Base-by-base conservation (phyloP, 1,140 invertebrate genomes). In the Tachypleus tridentatus region DNA sequence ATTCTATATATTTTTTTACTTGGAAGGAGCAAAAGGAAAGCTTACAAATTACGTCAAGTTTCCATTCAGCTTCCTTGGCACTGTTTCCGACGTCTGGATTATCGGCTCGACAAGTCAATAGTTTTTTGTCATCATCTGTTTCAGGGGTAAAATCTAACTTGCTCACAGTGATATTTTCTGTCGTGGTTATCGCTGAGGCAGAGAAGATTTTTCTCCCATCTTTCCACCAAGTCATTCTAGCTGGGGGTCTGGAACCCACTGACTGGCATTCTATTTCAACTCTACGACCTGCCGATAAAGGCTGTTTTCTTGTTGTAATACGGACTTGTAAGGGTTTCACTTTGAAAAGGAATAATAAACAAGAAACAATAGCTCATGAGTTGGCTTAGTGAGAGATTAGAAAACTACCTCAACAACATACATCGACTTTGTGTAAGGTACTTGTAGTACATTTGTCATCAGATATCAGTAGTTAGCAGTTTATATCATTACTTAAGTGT, bases 161-260 rank as follows among this genome's bases (percentile, higher is more conserved):
- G 51, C 64, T 69, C 5, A 57, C 48, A 8, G 70, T 70, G 3
- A 69, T 51, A 58, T 72, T 72, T 49, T 64, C 67, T 54, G 67
- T 70, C 8, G 59, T 61, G 7, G 70, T 60, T 9, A 63, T 63
- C 2, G 29, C 29, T 29, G n/a, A 7, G 7, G 29, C 56, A 48
- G 52, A 62, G 4, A 91, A 73, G 67, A 80, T 80, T 66, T 83
- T 54, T 49, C 60, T 56, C 0, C 62, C 67, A 51, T 86, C 86
- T 74, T 88, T 89, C 78, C 88, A 88, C 90, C 90, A 93, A 2
- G 88, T 87, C 72, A 94, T 87, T 72, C 87, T 82, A 47, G 90
- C 89, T 3, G 88, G 84, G 57, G 91, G 91, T 64, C 89, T 81
- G 6, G 88, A 90, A 60, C 91, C 91, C 7, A 84, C 83, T 4